Percentiles rank a stretch among this genome's conserved stretches.
phyloP scores from a whole-genome alignment of 2,797 vertebrate species.

The Rhabdophis nuchalis region DNA sequence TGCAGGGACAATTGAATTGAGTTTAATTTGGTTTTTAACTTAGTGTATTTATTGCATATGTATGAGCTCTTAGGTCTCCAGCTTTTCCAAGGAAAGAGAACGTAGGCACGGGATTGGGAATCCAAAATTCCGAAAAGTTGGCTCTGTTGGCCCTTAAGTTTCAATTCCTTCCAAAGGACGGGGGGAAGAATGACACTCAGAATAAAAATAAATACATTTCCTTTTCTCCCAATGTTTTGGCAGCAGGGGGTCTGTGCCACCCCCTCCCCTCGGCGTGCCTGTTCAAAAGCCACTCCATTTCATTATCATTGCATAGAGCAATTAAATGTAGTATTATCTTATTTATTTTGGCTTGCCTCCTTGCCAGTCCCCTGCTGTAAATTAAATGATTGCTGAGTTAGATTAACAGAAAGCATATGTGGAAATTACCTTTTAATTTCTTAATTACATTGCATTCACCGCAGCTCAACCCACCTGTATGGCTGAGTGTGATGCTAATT shows the following conservation, averaged over 20 bases:
- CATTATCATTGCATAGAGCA: conserved; percentile 34
- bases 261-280: conserved; percentile 30
- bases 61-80: too few relatives aligned
- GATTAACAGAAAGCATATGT: conserved; percentile 64
- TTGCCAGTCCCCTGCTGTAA: conserved; percentile 60
- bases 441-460: conserved; percentile 73
- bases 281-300: conserved; percentile 24
- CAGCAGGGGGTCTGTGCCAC: conserved; percentile 18
- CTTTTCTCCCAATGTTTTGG: background rate
- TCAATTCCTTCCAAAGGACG: background rate
- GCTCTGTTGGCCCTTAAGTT: background rate
- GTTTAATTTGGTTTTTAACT: too few relatives aligned
- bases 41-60: too few relatives aligned
- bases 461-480: conserved; percentile 64
- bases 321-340: conserved; percentile 65
- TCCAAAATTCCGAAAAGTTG: conserved; percentile 10
- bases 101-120: too few relatives aligned
- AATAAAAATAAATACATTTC: background rate
- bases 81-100: background rate
- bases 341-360: conserved; percentile 69
- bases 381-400: conserved; percentile 63
- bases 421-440: conserved; percentile 78
- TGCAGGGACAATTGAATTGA: too few relatives aligned
- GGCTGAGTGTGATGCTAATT: conserved; percentile 59
- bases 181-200: background rate